Evolutionary conservation across 2,888 invertebrate genomes (phyloP), one percentile per base, ranked within the genome.

Genomic region (Abrostola triplasia): DNA sequence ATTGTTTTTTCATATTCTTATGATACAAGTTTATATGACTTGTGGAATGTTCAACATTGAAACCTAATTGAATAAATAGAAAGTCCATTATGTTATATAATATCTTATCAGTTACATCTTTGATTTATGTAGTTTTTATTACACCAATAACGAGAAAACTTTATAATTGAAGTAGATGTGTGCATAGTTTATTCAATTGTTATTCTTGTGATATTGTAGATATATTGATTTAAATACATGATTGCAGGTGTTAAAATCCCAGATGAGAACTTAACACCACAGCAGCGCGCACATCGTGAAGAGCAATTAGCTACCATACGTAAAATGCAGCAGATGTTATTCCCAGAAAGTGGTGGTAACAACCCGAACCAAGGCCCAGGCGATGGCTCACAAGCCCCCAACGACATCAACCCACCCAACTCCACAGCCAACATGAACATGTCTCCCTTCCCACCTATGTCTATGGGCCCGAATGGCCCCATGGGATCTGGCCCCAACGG

Each of bases 181-280:
- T n/a, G 50, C 44, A 55, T 70, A 44, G 53, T 52, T 49, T 12
- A 11, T 41, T 6, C 5, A 11, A 72, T 10, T 9, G 44, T 59
- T 10, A 44, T 55, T 35, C 11, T n/a, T 51, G 48, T 49, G 5
- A 13, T 13, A 47, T 47, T 35, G 48, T n/a, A 35, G 47, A 38
- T 52, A 52, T 62, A 52, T 9, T 10, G 54, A 35, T 48, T 36
- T 58, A 12, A 63, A 60, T 55, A 59, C 53, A 1, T 62, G 49
- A 68, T 37, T 55, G 74, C 90, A 95, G 96, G 97, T 79, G 98
- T 98, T 52, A 98, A 98, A 96, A 97, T 98, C 85, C 98, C 98
- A 79, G 98, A 98, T 92, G 99, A 99, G 93, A 98, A 99, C 92
- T 95, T 99, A 81, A 99, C 99, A 59, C 99, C 99, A 41, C 98